Evolutionary conservation across 2,113 vertebrate species (phyloP).

Genomic region (Corvus hawaiiensis): DNA sequence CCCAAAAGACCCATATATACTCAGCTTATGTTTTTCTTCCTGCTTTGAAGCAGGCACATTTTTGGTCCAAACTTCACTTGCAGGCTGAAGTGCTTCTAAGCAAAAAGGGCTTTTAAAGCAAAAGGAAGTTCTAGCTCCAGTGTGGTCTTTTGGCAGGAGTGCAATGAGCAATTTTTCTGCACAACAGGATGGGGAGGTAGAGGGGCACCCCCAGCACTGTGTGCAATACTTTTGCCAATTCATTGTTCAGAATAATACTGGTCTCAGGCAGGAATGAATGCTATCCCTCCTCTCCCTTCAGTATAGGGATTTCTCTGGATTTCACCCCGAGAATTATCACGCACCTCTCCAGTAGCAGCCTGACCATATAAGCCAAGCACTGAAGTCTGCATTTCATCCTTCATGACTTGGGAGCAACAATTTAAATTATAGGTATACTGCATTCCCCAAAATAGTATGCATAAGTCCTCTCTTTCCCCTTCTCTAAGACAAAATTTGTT

Average conservation of each 20-base stretch:
- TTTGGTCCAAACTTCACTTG: background rate
- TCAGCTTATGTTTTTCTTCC: background rate
- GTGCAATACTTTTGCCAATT: slow-evolving; percentile 3
- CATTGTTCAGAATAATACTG: background rate
- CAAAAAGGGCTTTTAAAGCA: background rate
- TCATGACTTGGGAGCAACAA: background rate
- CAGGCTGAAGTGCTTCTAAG: background rate
- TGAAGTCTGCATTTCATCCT: background rate
- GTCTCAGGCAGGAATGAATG: background rate
- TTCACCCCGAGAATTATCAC: background rate
- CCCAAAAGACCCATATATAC: background rate
- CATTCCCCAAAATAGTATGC: background rate
- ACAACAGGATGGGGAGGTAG: background rate
- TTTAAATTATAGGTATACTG: background rate
- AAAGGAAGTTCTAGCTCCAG: background rate
- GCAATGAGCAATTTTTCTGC: background rate
- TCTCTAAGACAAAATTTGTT: background rate
- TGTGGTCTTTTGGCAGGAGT: slow-evolving; percentile 6
- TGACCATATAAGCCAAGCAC: background rate
- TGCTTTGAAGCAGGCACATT: background rate
- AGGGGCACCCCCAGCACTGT: background rate
- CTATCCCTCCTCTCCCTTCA: background rate
- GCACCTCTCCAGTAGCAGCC: background rate
- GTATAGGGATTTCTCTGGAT: background rate
- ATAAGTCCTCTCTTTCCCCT: background rate